Percentiles rank a stretch among this genome's conserved stretches.
phyloP scores from a whole-genome alignment of 2,797 vertebrate species.

The Myiotriccus ornatus region DNA sequence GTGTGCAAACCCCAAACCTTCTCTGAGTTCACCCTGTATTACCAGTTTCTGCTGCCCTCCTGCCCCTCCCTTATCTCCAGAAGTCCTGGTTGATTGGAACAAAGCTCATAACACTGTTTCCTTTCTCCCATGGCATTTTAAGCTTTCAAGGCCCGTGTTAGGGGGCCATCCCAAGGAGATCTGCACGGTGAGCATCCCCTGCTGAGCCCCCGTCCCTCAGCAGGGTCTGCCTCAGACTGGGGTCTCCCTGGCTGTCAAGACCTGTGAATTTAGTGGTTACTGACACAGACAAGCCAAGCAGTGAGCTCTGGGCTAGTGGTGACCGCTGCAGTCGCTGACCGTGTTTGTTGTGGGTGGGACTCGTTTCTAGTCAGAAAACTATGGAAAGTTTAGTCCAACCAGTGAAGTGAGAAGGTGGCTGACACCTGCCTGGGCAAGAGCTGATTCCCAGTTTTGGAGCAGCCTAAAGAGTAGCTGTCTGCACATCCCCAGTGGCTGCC shows the following conservation, averaged over 20 bases:
- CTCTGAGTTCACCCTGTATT: fast-evolving
- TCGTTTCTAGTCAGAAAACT: not conserved
- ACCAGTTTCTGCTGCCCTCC: not conserved
- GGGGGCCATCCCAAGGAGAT: not conserved
- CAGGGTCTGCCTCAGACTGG: not conserved
- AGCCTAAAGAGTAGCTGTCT: not conserved
- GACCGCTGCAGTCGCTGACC: not conserved
- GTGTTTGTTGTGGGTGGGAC: not conserved
- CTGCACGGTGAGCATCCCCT: fast-evolving
- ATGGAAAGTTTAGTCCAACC: not conserved
- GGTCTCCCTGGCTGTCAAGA: not conserved
- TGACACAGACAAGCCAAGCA: not conserved
- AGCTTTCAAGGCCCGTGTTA: fast-evolving
- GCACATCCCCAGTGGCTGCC: not conserved
- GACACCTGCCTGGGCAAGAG: not conserved
- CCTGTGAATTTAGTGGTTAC: not conserved
- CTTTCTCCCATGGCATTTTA: not conserved
- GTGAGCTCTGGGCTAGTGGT: not conserved
- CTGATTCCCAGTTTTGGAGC: not conserved
- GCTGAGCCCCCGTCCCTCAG: not conserved
- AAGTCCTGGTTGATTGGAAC: not conserved
- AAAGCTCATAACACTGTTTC: not conserved
- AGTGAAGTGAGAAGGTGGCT: not conserved
- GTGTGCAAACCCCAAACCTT: not conserved
- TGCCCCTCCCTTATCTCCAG: not conserved